phyloP scores from a whole-genome alignment of 2,888 invertebrate genomes.

The Chrysolina americana region DNA sequence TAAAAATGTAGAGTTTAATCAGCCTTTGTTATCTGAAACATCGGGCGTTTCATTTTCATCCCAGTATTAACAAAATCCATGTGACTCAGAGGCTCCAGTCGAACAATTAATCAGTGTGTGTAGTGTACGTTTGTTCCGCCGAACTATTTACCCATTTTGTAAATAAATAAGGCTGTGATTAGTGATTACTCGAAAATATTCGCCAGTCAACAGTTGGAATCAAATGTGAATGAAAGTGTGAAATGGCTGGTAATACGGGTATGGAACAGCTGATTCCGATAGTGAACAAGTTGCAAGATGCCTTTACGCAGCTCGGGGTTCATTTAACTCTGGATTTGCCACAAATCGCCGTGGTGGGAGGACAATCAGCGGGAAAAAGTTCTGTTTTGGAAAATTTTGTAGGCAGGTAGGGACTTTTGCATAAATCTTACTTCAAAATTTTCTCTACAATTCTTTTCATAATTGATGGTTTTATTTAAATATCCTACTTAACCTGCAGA shows the following conservation, averaged over 20 bases:
- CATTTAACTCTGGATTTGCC: slow-evolving; percentile 99
- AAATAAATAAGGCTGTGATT: slow-evolving; percentile 9
- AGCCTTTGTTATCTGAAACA: slow-evolving; percentile 16
- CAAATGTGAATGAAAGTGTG: slow-evolving; percentile 22
- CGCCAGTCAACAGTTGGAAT: background rate
- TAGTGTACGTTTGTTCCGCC: background rate
- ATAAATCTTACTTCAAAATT: background rate
- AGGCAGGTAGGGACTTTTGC: slow-evolving; percentile 83
- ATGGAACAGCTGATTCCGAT: slow-evolving; percentile 99
- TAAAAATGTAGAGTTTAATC: background rate
- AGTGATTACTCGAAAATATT: background rate
- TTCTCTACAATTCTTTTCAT: background rate
- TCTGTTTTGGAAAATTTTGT: slow-evolving; percentile 99
- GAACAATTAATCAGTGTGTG: slow-evolving; percentile 1
- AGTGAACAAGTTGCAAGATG: slow-evolving; percentile 99
- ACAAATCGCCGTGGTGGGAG: slow-evolving; percentile 99
- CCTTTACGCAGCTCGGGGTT: slow-evolving; percentile 97
- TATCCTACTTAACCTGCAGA: slow-evolving; percentile 10
- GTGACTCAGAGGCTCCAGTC: slow-evolving; percentile 4
- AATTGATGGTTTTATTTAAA: background rate
- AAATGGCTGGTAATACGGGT: slow-evolving; percentile 83
- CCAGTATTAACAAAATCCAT: slow-evolving; percentile 11
- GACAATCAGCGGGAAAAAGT: slow-evolving; percentile 99
- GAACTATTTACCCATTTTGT: background rate
- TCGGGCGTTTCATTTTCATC: background rate